These are phyloP conservation scores for Sinhomidia bicolor DNA, from an alignment of 2,888 invertebrate species.

Conservation along the genomic window DNA sequence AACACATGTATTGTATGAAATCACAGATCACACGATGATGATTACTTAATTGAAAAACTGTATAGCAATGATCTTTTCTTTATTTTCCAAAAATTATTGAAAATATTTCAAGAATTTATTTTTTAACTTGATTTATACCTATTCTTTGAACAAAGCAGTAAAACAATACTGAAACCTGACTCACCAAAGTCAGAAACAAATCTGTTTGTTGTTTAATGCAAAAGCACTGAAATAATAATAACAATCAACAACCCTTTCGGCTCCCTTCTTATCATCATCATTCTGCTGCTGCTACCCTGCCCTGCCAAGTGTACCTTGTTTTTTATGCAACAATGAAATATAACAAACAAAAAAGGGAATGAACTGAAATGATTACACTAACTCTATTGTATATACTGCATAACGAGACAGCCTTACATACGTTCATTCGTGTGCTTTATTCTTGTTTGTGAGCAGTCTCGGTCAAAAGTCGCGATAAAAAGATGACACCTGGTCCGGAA, in stretches of 20 bases:
- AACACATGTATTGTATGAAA: no score
- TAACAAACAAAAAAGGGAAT: neutral
- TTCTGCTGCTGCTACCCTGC: no score
- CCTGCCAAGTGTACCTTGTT: neutral
- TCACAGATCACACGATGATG: neutral
- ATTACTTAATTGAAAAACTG: no score
- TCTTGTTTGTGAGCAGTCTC: constrained; percentile 55
- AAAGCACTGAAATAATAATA: constrained; percentile 45
- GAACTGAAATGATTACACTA: constrained; percentile 8
- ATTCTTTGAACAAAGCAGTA: neutral
- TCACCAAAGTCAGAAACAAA: constrained; percentile 37
- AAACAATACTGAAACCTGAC: neutral
- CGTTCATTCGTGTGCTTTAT: neutral
- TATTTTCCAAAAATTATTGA: no score
- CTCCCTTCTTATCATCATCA: constrained; percentile 31
- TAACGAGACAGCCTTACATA: neutral
- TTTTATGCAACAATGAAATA: neutral
- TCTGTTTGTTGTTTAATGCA: constrained; percentile 45
- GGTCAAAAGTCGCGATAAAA: constrained; percentile 80
- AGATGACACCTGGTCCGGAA: constrained; percentile 80
- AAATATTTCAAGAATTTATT: no score
- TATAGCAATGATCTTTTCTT: no score
- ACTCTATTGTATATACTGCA: no score
- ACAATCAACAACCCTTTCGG: constrained; percentile 7
- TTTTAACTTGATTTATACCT: neutral